Base-by-base conservation (phyloP, 2,888 invertebrate species). In the Acanthosepion esculentum region DNA sequence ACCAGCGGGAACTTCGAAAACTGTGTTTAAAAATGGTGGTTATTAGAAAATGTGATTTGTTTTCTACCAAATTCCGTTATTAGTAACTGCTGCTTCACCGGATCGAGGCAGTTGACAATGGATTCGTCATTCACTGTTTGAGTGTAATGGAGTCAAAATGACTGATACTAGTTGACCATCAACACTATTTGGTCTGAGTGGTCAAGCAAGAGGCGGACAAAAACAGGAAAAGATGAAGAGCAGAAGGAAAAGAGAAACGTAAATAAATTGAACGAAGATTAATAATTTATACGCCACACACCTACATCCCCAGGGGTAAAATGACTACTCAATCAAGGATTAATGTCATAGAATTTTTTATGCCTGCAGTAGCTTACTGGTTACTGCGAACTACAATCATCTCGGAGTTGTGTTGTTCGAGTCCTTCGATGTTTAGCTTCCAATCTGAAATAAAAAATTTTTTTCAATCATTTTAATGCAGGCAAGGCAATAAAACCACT, bases 81-180 rank as follows among this genome's bases (percentile, higher is more conserved):
- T 26, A 64, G 29, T 64, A 26, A 26, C 26, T 8, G 26, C 8
- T 6, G 29, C 12, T n/a, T 15, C n/a, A 3, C n/a, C 26, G 78
- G 78, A 18, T 78, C n/a, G 23, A 5, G 78, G 12, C 78, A 78
- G 59, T 59, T 59, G 59, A n/a, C 15, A 33, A 15, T 78, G 78
- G 18, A 78, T 78, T 33, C 15, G 78, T 78, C 78, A 78, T 78
- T 78, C 18, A 78, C 33, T 15, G n/a, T n/a, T 78, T n/a, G 0
- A 33, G 10, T 78, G 78, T 78, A 33, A 15, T 15, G 78, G n/a
- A n/a, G 78, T 78, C n/a, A 78, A 78, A 78, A 78, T 78, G n/a
- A 78, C n/a, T n/a, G 78, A n/a, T 33, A n/a, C 78, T 78, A 78
- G n/a, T 78, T n/a, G 78, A n/a, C 78, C n/a, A 78, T 78, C n/a